Evolutionary conservation across 1,140 invertebrate species (phyloP).

Genomic region (Leptinotarsa defecta): DNA sequence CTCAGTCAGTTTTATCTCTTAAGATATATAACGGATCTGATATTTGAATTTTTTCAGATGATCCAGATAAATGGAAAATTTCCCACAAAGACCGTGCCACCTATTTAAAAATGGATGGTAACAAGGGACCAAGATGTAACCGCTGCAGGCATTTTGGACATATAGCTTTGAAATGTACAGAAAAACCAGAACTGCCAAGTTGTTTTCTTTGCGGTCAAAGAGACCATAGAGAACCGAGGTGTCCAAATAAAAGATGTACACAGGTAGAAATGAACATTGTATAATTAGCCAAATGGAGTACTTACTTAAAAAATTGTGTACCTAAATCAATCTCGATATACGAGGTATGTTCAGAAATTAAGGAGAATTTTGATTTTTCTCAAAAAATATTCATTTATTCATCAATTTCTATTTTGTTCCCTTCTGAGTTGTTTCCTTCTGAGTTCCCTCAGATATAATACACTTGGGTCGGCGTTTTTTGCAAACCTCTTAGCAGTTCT

Average conservation of each 20-base stretch:
- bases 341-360: too few species aligned
- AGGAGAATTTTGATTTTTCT: too few species aligned
- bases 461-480: too few species aligned
- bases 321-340: slow-evolving; percentile 8
- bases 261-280: slow-evolving; percentile 59
- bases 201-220: slow-evolving; percentile 67
- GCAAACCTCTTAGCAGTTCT: too few species aligned
- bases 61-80: slow-evolving; percentile 59
- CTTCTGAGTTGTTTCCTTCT: too few species aligned
- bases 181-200: slow-evolving; percentile 55
- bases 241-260: slow-evolving; percentile 68
- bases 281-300: slow-evolving; percentile 26
- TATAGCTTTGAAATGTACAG: slow-evolving; percentile 59
- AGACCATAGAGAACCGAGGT: slow-evolving; percentile 66
- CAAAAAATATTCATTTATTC: too few species aligned
- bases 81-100: slow-evolving; percentile 53
- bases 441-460: too few species aligned
- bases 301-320: slow-evolving; percentile 22
- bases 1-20: too few species aligned
- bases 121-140: slow-evolving; percentile 58
- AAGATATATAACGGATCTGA: too few species aligned
- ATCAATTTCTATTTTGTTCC: too few species aligned
- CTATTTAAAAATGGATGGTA: neutral
- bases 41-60: slow-evolving; percentile 42
- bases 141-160: slow-evolving; percentile 65